phyloP scores from a whole-genome alignment of 2,888 invertebrate species.

The Caradrina kadenii region DNA sequence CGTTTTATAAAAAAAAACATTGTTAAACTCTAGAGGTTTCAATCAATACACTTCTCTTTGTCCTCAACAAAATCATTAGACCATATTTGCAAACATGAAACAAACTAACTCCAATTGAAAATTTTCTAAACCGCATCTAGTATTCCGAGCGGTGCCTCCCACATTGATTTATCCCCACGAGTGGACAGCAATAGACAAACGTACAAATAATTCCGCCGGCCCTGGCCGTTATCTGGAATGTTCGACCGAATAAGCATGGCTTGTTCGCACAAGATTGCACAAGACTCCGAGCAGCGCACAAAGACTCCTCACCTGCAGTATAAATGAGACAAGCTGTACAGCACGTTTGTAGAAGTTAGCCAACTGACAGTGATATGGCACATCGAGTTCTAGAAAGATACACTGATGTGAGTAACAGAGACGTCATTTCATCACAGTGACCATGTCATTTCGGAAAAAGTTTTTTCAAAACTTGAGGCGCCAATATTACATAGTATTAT shows the following conservation, averaged over 20 bases:
- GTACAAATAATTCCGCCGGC: slow-evolving; percentile 53
- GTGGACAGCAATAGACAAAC: slow-evolving; percentile 53
- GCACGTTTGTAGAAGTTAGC: not conserved
- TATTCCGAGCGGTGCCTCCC: slow-evolving; percentile 17
- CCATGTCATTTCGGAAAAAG: too few relatives aligned
- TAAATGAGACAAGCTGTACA: slow-evolving; percentile 14
- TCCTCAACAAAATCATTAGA: too few relatives aligned
- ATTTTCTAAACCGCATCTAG: slow-evolving; percentile 14
- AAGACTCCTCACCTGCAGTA: slow-evolving; percentile 34
- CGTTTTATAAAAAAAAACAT: too few relatives aligned
- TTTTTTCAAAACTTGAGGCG: too few relatives aligned
- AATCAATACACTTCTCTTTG: too few relatives aligned
- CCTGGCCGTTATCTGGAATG: slow-evolving; percentile 50
- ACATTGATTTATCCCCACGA: slow-evolving; percentile 48
- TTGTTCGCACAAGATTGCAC: slow-evolving; percentile 61
- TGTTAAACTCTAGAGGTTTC: too few relatives aligned
- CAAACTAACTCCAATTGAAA: not conserved
- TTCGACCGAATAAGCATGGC: slow-evolving; percentile 61
- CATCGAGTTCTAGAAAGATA: too few relatives aligned
- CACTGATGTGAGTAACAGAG: too few relatives aligned
- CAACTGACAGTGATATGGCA: too few relatives aligned
- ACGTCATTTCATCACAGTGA: too few relatives aligned
- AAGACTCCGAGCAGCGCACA: slow-evolving; percentile 43
- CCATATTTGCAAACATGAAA: not conserved
- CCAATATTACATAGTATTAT: too few relatives aligned